phyloP scores from a whole-genome alignment of 2,113 vertebrate species.

The Serinus canaria region DNA sequence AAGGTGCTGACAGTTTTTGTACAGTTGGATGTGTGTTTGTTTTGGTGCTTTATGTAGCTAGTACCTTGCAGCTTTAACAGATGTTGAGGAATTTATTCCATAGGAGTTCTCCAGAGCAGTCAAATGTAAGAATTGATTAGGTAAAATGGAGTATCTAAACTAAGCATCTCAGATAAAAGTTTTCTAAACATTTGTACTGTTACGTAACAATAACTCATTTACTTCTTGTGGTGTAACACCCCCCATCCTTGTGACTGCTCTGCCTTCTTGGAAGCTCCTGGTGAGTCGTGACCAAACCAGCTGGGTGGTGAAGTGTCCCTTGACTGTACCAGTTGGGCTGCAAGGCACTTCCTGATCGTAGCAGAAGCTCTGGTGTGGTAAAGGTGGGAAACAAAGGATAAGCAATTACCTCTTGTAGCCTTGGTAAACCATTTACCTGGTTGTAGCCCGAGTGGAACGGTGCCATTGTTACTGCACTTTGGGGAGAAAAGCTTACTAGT shows the following conservation, averaged over 20 bases:
- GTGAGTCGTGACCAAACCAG: not conserved
- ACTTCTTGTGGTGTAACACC: not conserved
- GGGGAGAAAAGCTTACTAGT: not conserved
- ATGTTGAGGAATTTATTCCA: not conserved
- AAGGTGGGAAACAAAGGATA: not conserved
- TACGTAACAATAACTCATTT: not conserved
- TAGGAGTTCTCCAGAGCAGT: not conserved
- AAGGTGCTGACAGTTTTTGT: not conserved
- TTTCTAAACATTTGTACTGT: not conserved
- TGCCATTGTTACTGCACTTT: not conserved
- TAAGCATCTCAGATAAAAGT: not conserved
- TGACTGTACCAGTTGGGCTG: not conserved
- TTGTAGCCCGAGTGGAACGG: not conserved
- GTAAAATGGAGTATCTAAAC: not conserved
- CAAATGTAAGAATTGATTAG: not conserved
- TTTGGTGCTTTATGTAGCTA: not conserved
- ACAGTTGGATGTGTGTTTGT: fast-evolving
- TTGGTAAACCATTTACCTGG: not conserved
- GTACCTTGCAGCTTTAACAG: not conserved
- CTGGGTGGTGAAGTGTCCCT: not conserved
- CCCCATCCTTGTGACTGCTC: not conserved
- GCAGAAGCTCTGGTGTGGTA: not conserved
- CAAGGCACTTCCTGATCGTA: not conserved
- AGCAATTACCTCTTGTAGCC: not conserved
- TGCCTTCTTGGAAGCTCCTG: not conserved